Evolutionary conservation across 2,888 invertebrate genomes (phyloP), one percentile per base, ranked within the genome.

Genomic region (Cremastinae sp.): DNA sequence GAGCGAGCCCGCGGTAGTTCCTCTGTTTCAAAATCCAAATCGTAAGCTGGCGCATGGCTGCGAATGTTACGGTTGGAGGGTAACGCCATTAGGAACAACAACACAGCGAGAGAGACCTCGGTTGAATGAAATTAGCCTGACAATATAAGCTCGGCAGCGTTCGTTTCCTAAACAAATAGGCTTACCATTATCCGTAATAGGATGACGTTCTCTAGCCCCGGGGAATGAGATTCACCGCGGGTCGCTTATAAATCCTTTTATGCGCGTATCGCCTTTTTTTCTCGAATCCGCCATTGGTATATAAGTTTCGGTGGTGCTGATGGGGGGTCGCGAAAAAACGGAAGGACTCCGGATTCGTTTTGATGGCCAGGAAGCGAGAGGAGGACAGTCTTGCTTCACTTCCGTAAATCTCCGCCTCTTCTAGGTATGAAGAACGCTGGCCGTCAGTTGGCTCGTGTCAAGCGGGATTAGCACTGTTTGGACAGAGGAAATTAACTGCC

Each of bases 401-500:
- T 68, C 54, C 28, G 66, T 77, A 74, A 65, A 70, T 71, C 73
- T 66, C 77, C 77, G 74, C 77, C 77, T 74, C 61, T 74, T 77
- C 28, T 54, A 65, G 70, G 56, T 77, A 74, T 54, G 49, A 69
- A 70, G 70, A 70, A 51, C 74, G 54, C 61, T n/a, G 66, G 66
- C 79, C 85, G 86, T 88, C 87, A 84, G 87, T 88, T 87, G 87
- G 87, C 87, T 88, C 87, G 84, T 88, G 88, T 88, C 88, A 86
- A 87, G 83, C 85, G 86, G 86, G 87, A 89, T 89, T 88, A 88
- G 86, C 81, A 83, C 86, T 89, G 88, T 89, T 89, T 89, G 88
- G 86, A 88, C 87, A 86, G 87, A 87, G 88, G 86, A 89, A 89
- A 89, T 89, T 89, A 89, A 88, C 88, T 87, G 84, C 88, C 83